Percentiles rank a stretch among this genome's conserved stretches.
Evolutionary conservation across 2,113 vertebrate genomes (phyloP).

Genomic region (Aegotheles bennettii): DNA sequence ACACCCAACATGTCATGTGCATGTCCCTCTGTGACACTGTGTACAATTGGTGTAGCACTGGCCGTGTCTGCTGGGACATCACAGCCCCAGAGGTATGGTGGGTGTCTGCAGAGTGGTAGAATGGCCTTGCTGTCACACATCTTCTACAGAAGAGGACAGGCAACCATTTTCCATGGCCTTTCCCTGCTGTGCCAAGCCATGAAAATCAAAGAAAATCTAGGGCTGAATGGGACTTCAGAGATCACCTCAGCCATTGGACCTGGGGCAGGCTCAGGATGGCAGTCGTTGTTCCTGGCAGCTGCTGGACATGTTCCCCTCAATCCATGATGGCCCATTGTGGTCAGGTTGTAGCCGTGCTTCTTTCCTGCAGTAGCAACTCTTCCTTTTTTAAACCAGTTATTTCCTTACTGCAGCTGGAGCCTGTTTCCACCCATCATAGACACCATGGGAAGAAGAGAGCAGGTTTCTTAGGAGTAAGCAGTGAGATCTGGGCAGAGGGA

Average conservation of each 20-base stretch:
- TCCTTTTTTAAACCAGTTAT: too few relatives aligned
- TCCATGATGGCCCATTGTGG: accelerated
- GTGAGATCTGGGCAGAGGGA: neutral
- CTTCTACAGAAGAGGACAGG: too few relatives aligned
- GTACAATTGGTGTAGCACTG: accelerated
- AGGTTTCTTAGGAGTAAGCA: neutral
- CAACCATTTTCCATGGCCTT: neutral
- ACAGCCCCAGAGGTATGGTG: neutral
- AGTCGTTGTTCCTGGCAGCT: accelerated
- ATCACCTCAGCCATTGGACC: accelerated
- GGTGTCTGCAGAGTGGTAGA: accelerated
- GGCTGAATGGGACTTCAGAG: neutral
- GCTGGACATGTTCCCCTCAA: too few relatives aligned
- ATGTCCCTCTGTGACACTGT: neutral
- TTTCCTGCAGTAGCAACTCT: accelerated
- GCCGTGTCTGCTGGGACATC: neutral
- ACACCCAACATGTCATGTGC: accelerated
- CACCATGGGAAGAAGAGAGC: neutral
- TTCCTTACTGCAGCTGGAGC: neutral
- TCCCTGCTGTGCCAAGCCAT: neutral
- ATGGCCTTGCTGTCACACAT: neutral
- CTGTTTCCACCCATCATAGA: accelerated
- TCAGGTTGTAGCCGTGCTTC: accelerated
- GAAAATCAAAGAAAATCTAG: neutral
- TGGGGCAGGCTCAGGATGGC: accelerated